Conservation (phyloP, 2,888 invertebrate species). For the Galerucella calmariensis region DNA sequence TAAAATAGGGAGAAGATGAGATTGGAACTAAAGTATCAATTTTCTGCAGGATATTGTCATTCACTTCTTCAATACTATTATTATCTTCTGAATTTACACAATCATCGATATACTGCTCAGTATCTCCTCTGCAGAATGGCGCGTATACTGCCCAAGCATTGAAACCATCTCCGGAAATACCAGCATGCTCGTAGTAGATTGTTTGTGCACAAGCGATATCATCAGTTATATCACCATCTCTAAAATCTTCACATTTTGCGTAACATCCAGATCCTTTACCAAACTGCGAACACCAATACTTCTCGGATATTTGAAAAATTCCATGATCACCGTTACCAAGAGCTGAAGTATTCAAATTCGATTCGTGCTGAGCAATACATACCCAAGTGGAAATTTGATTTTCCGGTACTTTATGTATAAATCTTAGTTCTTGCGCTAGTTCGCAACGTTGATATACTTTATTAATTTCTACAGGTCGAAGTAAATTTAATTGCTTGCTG, state of each 20-base stretch:
- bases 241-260: slow-evolving; percentile 70
- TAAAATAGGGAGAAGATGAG: no score
- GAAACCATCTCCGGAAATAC: slow-evolving; percentile 77
- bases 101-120: slow-evolving; percentile 12
- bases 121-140: slow-evolving; percentile 69
- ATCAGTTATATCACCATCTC: slow-evolving; percentile 77
- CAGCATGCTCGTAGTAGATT: slow-evolving; percentile 75
- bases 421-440: slow-evolving; percentile 73
- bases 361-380: slow-evolving; percentile 79
- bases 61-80: background rate
- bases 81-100: background rate
- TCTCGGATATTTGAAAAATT: slow-evolving; percentile 76
- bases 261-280: slow-evolving; percentile 67
- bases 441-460: slow-evolving; percentile 77
- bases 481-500: slow-evolving; percentile 11
- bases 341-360: slow-evolving; percentile 75
- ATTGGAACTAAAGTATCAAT: background rate
- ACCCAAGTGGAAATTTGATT: slow-evolving; percentile 63
- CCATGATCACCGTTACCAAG: slow-evolving; percentile 76
- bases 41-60: background rate
- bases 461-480: background rate
- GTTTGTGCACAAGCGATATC: slow-evolving; percentile 75
- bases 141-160: slow-evolving; percentile 80
- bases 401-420: slow-evolving; percentile 67
- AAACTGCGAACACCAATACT: slow-evolving; percentile 69